Base-by-base conservation (phyloP, 1,140 invertebrate species). In the Tetramorium simillimum region DNA sequence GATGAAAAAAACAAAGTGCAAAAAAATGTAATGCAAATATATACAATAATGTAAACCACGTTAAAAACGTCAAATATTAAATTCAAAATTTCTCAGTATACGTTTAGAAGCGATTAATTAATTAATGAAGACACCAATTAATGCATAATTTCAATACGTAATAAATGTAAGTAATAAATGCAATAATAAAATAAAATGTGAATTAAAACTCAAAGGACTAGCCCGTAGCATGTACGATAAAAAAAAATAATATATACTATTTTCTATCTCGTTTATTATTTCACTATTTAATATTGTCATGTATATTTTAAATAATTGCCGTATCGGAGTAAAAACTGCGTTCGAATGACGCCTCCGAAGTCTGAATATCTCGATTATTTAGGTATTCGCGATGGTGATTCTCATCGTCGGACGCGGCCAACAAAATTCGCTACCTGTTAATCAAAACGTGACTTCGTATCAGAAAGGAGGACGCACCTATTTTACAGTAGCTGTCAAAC, bases 401-500 rank as follows among this genome's bases (percentile, higher is more conserved):
- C 3, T 33, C 3, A 24, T 63, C 16, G 16, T n/a, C 21, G 14
- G 7, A 46, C 5, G 10, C 21, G 16, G 9, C 16, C n/a, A 58
- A 75, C 14, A 21, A 49, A 63, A 78, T 78, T 63, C 12, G 18
- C n/a, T 49, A 78, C 76, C 76, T 49, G 9, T 63, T 49, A 37
- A 46, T 18, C 28, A 63, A 49, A 78, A 63, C 28, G 58, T 63
- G 24, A 78, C 21, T 49, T 14, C 18, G 58, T 77, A 0, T 37
- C 24, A 3, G 24, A 6, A 62, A 37, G 21, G 7, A 28, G 24
- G 18, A 78, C 18, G 58, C 43, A 63, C 58, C 58, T 78, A 63
- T 65, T 49, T 58, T 10, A 63, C 18, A 18, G 3, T 77, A 77
- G 58, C 58, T 77, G 75, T 77, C 75, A 77, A 77, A 62, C 24